Conservation (phyloP, 2,888 invertebrate genomes). For the Campoletis raptor region DNA sequence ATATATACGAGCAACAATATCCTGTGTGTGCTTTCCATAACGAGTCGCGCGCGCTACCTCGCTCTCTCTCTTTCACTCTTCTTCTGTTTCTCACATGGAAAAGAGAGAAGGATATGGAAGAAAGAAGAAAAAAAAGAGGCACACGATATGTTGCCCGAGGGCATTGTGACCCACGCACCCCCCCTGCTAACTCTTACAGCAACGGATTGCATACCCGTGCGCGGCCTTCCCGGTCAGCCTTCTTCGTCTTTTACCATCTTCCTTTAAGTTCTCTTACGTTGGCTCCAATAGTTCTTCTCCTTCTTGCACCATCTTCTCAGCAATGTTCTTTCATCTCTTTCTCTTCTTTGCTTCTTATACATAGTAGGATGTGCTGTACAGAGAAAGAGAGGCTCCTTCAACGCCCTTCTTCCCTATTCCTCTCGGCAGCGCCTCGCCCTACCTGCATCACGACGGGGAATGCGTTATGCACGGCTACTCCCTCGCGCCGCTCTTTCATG, state of each 20-base stretch:
- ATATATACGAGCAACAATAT: constrained; percentile 81
- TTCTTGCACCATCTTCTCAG: constrained; percentile 35
- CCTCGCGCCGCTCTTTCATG: constrained; percentile 70
- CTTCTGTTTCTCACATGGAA: background rate
- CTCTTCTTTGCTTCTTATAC: constrained; percentile 24
- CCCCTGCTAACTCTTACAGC: constrained; percentile 79
- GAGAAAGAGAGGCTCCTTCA: constrained; percentile 35
- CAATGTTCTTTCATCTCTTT: constrained; percentile 16
- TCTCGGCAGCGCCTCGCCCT: constrained; percentile 67
- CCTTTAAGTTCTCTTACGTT: constrained; percentile 57
- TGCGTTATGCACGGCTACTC: constrained; percentile 77
- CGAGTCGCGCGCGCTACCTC: constrained; percentile 74
- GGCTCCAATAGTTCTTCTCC: constrained; percentile 41
- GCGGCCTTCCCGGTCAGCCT: constrained; percentile 72
- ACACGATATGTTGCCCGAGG: constrained; percentile 74
- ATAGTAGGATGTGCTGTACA: constrained; percentile 33
- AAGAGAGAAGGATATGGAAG: constrained; percentile 50
- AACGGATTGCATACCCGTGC: constrained; percentile 57
- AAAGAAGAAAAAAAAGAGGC: constrained; percentile 52
- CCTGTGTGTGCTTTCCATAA: constrained; percentile 79
- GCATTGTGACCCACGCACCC: constrained; percentile 83
- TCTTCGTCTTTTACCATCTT: constrained; percentile 69
- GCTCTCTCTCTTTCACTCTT: constrained; percentile 15
- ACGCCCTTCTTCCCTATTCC: constrained; percentile 62
- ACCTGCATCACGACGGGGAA: constrained; percentile 72